Conservation (phyloP, 2,888 invertebrate genomes). For the Anoplius nigerrimus region DNA sequence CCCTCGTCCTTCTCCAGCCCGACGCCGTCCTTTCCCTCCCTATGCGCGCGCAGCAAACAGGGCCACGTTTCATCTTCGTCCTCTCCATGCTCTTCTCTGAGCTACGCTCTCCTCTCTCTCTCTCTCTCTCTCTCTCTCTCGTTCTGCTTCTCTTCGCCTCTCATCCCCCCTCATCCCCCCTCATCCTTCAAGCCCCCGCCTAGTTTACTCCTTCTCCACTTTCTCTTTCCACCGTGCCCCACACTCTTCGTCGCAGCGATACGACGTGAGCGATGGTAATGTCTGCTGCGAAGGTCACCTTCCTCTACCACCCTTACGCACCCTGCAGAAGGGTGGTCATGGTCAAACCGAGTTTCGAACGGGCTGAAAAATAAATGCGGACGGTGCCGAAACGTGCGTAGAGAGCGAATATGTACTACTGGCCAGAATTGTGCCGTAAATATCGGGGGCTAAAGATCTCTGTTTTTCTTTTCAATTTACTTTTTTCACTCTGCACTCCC, state of each 20-base stretch:
- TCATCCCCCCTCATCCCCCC: no score
- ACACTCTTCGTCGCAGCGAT: constrained; percentile 24
- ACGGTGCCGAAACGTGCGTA: constrained; percentile 1
- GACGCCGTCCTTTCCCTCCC: not conserved
- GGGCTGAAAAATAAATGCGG: no score
- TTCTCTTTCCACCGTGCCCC: constrained; percentile 8
- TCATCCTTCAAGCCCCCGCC: not conserved
- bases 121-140: constrained; percentile 16
- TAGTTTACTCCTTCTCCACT: constrained; percentile 11
- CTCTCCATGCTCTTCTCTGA: not conserved
- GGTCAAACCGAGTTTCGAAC: constrained; percentile 33
- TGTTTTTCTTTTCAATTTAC: no score
- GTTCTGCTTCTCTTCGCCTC: constrained; percentile 11
- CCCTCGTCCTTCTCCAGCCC: not conserved
- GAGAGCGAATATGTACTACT: no score
- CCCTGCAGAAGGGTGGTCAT: constrained; percentile 52
- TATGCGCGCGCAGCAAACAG: not conserved
- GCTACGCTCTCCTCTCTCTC: not conserved
- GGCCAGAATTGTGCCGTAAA: no score
- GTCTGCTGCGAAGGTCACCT: constrained; percentile 59
- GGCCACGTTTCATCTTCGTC: not conserved
- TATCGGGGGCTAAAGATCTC: no score
- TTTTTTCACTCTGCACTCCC: no score
- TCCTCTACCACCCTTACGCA: constrained; percentile 58
- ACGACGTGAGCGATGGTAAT: constrained; percentile 29